Evolutionary conservation across 2,113 vertebrate genomes (phyloP).

Genomic region (Patagioenas fasciata): DNA sequence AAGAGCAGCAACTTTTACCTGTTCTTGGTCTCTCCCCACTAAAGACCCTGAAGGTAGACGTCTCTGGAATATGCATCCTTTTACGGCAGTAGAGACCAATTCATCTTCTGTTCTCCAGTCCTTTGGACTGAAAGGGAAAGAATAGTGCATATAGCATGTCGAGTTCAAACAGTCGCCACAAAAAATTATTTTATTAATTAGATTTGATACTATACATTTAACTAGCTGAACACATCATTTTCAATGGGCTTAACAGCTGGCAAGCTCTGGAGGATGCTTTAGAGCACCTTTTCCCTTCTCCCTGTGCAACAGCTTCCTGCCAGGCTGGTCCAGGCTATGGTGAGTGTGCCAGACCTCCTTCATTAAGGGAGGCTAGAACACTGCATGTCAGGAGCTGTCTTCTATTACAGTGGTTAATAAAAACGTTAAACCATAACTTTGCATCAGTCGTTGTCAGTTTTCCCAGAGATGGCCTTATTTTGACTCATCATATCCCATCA

Average conservation of each 20-base stretch:
- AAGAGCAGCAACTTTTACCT: not conserved
- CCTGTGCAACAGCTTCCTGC: not conserved
- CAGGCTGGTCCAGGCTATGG: not conserved
- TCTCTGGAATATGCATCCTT: not conserved
- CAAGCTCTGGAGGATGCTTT: not conserved
- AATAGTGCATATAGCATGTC: not conserved
- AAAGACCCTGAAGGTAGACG: not conserved
- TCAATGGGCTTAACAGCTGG: not conserved
- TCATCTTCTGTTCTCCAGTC: not conserved
- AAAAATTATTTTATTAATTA: not conserved
- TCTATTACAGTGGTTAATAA: not conserved
- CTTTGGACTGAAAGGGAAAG: not conserved
- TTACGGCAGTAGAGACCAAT: not conserved
- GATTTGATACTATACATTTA: not conserved
- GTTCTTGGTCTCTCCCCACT: not conserved
- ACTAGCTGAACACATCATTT: not conserved
- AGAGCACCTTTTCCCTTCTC: not conserved
- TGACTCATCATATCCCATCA: not conserved
- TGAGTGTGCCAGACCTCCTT: not conserved
- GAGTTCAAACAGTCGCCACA: not conserved
- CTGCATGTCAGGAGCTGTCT: not conserved
- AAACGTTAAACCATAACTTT: not conserved
- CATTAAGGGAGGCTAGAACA: not conserved
- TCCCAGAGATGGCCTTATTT: not conserved
- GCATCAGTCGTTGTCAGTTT: not conserved